phyloP scores from a whole-genome alignment of 2,113 vertebrate genomes.

The Aix galericulata region DNA sequence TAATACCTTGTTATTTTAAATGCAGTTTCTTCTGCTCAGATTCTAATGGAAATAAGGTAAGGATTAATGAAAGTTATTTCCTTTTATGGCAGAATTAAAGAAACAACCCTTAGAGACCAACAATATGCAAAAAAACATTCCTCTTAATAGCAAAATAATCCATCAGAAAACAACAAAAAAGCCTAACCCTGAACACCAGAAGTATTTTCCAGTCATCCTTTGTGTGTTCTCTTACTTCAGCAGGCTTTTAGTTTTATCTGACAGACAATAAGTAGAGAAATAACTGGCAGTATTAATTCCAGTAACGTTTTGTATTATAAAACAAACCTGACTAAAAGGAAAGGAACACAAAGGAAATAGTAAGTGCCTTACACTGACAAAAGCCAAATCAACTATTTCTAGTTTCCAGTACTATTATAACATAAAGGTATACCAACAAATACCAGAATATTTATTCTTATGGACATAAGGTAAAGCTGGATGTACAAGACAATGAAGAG shows the following conservation, averaged over 20 bases:
- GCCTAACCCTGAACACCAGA: neutral
- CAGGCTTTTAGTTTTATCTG: neutral
- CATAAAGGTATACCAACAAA: neutral
- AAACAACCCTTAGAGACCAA: neutral
- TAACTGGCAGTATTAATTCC: neutral
- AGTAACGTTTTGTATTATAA: neutral
- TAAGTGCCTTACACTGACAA: neutral
- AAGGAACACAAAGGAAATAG: neutral
- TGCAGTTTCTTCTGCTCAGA: neutral
- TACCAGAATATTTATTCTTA: neutral
- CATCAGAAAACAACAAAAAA: neutral
- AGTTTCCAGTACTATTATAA: neutral
- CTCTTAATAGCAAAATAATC: neutral
- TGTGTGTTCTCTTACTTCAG: neutral
- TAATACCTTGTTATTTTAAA: neutral
- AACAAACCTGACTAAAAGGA: neutral
- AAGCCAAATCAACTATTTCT: neutral
- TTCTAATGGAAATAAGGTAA: neutral
- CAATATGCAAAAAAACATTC: neutral
- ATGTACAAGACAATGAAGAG: neutral
- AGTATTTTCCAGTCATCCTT: neutral
- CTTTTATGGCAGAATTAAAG: neutral
- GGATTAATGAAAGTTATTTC: neutral
- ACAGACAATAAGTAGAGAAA: neutral
- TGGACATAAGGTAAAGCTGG: neutral